A percentile compares a stretch with the other conserved stretches of the same genome.
phyloP scores from a whole-genome alignment of 53 echinoderm and acorn worm genomes.

The Paracentrotus lividus region DNA sequence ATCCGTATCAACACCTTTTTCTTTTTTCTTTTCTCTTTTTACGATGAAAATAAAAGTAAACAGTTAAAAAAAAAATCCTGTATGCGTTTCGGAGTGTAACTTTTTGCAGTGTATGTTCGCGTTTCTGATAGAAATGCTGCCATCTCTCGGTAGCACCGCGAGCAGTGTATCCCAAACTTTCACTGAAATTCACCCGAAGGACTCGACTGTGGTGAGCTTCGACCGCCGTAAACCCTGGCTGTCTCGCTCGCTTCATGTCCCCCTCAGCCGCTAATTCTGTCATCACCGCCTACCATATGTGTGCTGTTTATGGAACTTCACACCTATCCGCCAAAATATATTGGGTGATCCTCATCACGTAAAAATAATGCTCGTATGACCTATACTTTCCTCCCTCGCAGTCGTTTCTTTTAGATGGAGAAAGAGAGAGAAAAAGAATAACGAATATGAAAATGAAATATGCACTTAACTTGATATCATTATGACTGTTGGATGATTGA shows the following conservation, averaged over 20 bases:
- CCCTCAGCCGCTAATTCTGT: constrained; percentile 43
- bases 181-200: background rate
- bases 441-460: background rate
- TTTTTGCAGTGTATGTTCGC: background rate
- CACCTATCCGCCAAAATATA: constrained; percentile 58
- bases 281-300: constrained; percentile 57
- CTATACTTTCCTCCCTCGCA: background rate
- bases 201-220: background rate
- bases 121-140: constrained; percentile 8
- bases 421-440: background rate
- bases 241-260: background rate
- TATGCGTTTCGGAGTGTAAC: background rate
- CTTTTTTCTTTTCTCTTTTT: too few species aligned
- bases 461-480: constrained; percentile 45
- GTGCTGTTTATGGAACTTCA: constrained; percentile 56
- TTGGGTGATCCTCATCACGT: constrained; percentile 39
- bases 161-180: background rate
- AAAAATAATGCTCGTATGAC: constrained; percentile 42
- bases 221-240: constrained; percentile 29
- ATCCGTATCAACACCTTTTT: too few species aligned
- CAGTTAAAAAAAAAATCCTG: too few species aligned
- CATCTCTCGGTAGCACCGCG: background rate
- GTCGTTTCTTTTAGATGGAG: background rate
- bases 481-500: constrained; percentile 35
- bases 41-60: too few species aligned